These are phyloP conservation scores for Prorops nasuta DNA, from an alignment of 1,140 invertebrate species.

Conservation along the genomic window DNA sequence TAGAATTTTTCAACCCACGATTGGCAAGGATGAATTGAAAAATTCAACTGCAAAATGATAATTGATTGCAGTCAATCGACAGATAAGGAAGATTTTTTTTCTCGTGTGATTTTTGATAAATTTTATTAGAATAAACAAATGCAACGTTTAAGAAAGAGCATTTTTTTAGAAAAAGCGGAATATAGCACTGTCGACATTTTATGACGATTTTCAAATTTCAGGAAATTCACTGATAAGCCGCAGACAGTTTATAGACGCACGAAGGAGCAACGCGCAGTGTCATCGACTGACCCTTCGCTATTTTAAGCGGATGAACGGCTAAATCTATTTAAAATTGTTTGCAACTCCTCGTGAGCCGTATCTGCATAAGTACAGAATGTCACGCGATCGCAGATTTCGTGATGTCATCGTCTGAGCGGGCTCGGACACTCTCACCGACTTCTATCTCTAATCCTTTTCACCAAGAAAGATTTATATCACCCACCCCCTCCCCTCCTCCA, in stretches of 20 bases:
- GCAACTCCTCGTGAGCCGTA: conserved; percentile 16
- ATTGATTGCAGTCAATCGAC: no score
- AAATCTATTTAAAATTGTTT: conserved; percentile 23
- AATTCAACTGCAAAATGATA: no score
- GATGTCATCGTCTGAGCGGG: neutral
- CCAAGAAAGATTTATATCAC: neutral
- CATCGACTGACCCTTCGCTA: conserved; percentile 34
- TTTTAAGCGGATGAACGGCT: conserved; percentile 20
- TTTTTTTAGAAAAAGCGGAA: no score
- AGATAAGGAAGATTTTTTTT: no score
- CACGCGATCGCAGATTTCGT: conserved; percentile 15
- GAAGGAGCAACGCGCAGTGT: conserved; percentile 17
- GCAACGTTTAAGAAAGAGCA: no score
- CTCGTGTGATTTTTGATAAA: no score
- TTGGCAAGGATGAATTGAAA: no score
- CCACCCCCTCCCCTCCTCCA: neutral
- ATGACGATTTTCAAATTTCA: no score
- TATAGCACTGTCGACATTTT: no score
- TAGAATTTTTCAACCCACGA: no score
- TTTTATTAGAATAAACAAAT: no score
- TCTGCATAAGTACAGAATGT: conserved; percentile 14
- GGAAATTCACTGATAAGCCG: neutral
- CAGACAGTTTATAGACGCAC: neutral
- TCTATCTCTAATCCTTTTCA: neutral
- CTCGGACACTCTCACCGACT: neutral